Conservation (phyloP, 2,888 invertebrate species). For the Brenthis daphne region DNA sequence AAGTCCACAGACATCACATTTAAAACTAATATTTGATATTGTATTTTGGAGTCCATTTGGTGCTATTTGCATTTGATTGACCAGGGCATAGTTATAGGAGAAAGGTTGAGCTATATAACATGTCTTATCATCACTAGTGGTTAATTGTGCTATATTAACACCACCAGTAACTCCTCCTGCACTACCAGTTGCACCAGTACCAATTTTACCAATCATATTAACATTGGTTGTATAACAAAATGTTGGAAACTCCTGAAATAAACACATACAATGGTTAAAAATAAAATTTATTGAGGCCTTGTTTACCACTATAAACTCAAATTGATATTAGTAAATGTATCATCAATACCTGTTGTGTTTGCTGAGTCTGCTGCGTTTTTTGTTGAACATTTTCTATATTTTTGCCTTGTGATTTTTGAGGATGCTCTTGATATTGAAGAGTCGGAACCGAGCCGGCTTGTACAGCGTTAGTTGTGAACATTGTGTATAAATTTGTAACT, state of each 20-base stretch:
- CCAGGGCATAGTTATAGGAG: constrained; percentile 91
- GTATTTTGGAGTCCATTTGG: constrained; percentile 86
- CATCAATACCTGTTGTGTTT: constrained; percentile 51
- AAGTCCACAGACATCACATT: constrained; percentile 93
- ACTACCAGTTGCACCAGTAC: constrained; percentile 66
- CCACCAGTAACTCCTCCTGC: constrained; percentile 75
- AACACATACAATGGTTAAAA: too few relatives aligned
- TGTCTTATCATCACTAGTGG: constrained; percentile 85
- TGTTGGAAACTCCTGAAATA: constrained; percentile 84
- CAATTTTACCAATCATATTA: constrained; percentile 86
- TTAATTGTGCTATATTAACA: constrained; percentile 87
- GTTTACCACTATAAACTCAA: too few relatives aligned
- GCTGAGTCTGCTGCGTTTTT: constrained; percentile 79
- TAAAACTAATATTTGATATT: constrained; percentile 91
- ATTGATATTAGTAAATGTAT: too few relatives aligned
- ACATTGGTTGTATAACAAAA: constrained; percentile 87
- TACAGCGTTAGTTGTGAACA: constrained; percentile 84
- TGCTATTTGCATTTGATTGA: constrained; percentile 92
- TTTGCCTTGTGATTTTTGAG: constrained; percentile 83
- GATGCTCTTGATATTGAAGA: constrained; percentile 87
- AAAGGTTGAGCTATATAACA: constrained; percentile 90
- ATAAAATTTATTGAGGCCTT: too few relatives aligned
- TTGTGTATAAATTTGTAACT: constrained; percentile 49
- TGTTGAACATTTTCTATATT: constrained; percentile 84
- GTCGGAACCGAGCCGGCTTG: constrained; percentile 83